Conservation (phyloP, 1,140 invertebrate species). For the Aphaenogaster ashmeadi region DNA sequence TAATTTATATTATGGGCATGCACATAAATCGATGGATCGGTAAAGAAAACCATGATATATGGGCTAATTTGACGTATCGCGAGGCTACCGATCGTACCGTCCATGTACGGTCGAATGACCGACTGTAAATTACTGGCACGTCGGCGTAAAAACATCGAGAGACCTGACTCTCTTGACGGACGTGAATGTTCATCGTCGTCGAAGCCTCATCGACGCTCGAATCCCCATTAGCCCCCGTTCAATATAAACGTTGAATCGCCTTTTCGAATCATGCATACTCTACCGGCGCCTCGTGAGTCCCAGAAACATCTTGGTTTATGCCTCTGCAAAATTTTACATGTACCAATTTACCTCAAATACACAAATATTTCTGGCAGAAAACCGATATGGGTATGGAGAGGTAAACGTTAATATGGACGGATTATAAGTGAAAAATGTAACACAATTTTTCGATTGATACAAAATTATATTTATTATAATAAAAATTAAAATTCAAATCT, state of each 20-base stretch:
- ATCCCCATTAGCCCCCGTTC: constrained; percentile 75
- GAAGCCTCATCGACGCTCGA: constrained; percentile 83
- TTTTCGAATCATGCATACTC: constrained; percentile 25
- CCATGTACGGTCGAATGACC: constrained; percentile 86
- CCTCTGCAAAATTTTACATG: constrained; percentile 2
- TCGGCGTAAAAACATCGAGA: constrained; percentile 82
- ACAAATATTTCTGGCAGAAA: neutral
- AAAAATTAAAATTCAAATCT: neutral
- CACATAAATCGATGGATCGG: constrained; percentile 85
- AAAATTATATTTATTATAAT: constrained; percentile 4
- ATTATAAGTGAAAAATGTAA: neutral
- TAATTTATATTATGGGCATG: constrained; percentile 87
- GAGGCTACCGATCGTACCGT: constrained; percentile 82
- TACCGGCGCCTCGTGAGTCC: neutral
- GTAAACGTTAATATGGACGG: neutral
- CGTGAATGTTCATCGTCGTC: constrained; percentile 81
- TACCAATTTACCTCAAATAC: neutral
- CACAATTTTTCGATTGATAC: neutral
- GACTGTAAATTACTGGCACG: constrained; percentile 87
- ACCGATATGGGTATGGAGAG: neutral
- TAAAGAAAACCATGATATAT: constrained; percentile 87
- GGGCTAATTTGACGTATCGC: constrained; percentile 87
- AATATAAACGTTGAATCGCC: constrained; percentile 75
- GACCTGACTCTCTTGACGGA: constrained; percentile 78
- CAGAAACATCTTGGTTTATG: neutral